phyloP scores from a whole-genome alignment of 23 tunicate species.

The Halocynthia aurantium region DNA sequence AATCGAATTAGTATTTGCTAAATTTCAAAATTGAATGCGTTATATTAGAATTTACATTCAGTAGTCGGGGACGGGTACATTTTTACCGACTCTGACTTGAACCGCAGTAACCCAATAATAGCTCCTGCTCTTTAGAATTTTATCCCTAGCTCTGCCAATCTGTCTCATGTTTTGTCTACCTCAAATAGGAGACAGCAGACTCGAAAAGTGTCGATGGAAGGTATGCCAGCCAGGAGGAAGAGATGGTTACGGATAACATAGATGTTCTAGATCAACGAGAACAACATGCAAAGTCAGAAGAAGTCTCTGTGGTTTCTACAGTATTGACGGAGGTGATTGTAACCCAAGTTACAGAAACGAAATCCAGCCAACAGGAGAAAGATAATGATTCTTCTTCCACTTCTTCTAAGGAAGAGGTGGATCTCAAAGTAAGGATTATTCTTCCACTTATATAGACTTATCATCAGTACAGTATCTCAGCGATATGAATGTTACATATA shows the following conservation, averaged over 20 bases:
- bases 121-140: too few species aligned
- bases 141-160: too few species aligned
- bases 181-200: not conserved
- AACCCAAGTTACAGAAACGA: not conserved
- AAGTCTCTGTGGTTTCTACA: not conserved
- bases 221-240: slow-evolving; percentile 3
- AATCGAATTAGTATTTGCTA: too few species aligned
- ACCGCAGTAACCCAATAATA: too few species aligned
- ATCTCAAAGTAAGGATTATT: not conserved
- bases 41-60: too few species aligned
- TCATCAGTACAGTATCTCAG: too few species aligned
- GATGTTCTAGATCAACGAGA: not conserved
- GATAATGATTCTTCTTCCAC: slow-evolving; percentile 5
- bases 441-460: too few species aligned
- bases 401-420: not conserved
- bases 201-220: not conserved
- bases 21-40: too few species aligned
- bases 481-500: too few species aligned
- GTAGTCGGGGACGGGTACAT: too few species aligned
- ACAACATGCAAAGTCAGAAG: not conserved
- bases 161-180: too few species aligned
- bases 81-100: too few species aligned
- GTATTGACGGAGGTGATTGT: not conserved
- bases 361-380: not conserved
- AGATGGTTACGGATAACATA: not conserved